These are phyloP conservation scores for Seriola quinqueradiata DNA, from an alignment of 2,113 vertebrate species.

Conservation along the genomic window DNA sequence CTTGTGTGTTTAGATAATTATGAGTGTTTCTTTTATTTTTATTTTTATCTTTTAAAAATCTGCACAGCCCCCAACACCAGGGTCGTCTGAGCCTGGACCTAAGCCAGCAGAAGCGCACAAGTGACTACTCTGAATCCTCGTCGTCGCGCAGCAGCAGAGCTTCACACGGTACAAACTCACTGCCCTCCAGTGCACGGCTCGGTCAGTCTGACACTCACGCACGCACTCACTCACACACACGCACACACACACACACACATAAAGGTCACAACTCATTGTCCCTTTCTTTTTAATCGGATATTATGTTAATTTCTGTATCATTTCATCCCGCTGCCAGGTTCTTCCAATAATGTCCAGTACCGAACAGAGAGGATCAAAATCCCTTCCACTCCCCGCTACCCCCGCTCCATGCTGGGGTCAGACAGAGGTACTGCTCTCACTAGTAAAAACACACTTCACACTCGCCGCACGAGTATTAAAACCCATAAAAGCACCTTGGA, in stretches of 20 bases:
- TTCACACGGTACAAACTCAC: conserved; percentile 95
- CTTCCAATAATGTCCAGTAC: conserved; percentile 93
- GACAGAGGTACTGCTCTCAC: conserved; percentile 90
- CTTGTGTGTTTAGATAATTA: neutral
- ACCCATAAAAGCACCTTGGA: neutral
- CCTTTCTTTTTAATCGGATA: conserved; percentile 1
- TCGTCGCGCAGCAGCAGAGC: conserved; percentile 88
- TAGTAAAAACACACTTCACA: neutral
- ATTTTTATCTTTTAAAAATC: neutral
- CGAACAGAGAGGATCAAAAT: conserved; percentile 98
- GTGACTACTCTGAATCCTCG: conserved; percentile 89
- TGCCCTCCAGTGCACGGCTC: conserved; percentile 94
- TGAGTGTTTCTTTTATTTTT: neutral
- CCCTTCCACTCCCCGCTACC: conserved; percentile 94
- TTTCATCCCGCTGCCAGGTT: conserved; percentile 83
- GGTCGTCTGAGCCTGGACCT: conserved; percentile 95
- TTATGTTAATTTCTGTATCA: conserved; percentile 6
- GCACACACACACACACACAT: neutral
- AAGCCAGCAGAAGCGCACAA: conserved; percentile 89
- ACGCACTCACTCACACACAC: conserved; percentile 26
- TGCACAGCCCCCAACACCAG: conserved; percentile 91
- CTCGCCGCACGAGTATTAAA: neutral
- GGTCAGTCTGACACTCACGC: conserved; percentile 86
- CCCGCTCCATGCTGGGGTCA: conserved; percentile 92
- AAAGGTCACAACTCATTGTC: conserved; percentile 23